Evolutionary conservation across 2,113 vertebrate genomes (phyloP), one percentile per base, ranked within the genome.

Genomic region (Natator depressus): DNA sequence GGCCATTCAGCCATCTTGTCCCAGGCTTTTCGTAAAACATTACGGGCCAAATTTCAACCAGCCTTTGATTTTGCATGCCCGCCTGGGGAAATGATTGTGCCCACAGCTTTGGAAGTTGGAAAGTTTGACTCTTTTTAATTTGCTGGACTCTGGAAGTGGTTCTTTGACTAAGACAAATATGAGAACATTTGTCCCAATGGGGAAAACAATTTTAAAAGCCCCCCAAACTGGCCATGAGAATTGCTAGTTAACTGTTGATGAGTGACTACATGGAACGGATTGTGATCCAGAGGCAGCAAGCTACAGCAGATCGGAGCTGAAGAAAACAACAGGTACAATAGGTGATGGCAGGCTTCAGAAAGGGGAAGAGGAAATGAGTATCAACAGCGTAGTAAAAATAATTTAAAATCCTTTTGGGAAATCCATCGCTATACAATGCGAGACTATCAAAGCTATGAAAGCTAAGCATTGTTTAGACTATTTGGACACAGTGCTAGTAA

Each of bases 381-480:
- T 65, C 82, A 65, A n/a, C 46, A 94, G 55, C 62, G 10, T 2
- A 38, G 50, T 42, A 91, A 80, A 78, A 94, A 89, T 76, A 89
- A 96, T 91, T 91, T 49, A 85, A 95, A 90, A 85, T 38, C 50
- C 94, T 93, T 54, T 5, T 13, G 91, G 87, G 93, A 80, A 95
- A 82, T 25, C 16, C 1, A 0, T 57, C 0, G 0, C 85, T 0
- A 0, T 87, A 69, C 29, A 20, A 55, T 0, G 1, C 59, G 82
- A 85, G 93, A 95, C 92, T 92, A 87, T 80, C 93, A 92, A 88
- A 80, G 19, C 65, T 86, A 82, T 17, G 53, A 82, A 86, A 93
- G 89, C 88, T 88, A 78, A 2, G 90, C 92, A 90, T 88, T 91
- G 76, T 42, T 96, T 54, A 84, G 69, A 75, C 88, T 97, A 94